phyloP scores from a whole-genome alignment of 1,140 invertebrate genomes.

The Listronotus oregonensis region DNA sequence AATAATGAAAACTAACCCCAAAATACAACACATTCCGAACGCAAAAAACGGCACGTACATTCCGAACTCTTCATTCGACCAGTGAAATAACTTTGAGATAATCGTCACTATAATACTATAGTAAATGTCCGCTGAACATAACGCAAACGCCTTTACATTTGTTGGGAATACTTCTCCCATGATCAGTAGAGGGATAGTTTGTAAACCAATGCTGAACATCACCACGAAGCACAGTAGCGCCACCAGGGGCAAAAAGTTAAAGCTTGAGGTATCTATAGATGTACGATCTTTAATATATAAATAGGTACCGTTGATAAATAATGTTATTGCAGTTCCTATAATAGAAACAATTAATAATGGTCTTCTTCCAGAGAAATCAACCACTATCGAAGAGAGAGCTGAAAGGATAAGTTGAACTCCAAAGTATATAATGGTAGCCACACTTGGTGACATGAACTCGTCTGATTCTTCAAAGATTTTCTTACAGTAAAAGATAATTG shows the following conservation, averaged over 20 bases:
- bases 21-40: constrained; percentile 69
- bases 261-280: constrained; percentile 44
- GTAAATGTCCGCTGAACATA: constrained; percentile 69
- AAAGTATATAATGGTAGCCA: constrained; percentile 63
- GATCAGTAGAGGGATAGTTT: constrained; percentile 72
- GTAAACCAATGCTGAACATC: constrained; percentile 70
- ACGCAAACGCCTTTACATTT: constrained; percentile 70
- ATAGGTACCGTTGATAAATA: constrained; percentile 63
- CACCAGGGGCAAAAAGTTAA: constrained; percentile 66
- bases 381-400: constrained; percentile 65
- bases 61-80: constrained; percentile 63
- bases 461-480: constrained; percentile 70
- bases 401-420: constrained; percentile 69
- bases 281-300: constrained; percentile 61
- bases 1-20: constrained; percentile 66
- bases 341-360: constrained; percentile 69
- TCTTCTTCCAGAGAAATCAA: constrained; percentile 73
- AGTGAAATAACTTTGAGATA: constrained; percentile 72
- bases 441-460: constrained; percentile 49
- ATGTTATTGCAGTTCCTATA: constrained; percentile 56
- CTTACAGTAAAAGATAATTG: constrained; percentile 75
- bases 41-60: constrained; percentile 74
- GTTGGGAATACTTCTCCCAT: constrained; percentile 77
- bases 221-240: constrained; percentile 71
- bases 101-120: constrained; percentile 75